Evolutionary conservation across 2,888 invertebrate genomes (phyloP), one percentile per base, ranked within the genome.

Genomic region (Drosophila longiperda): DNA sequence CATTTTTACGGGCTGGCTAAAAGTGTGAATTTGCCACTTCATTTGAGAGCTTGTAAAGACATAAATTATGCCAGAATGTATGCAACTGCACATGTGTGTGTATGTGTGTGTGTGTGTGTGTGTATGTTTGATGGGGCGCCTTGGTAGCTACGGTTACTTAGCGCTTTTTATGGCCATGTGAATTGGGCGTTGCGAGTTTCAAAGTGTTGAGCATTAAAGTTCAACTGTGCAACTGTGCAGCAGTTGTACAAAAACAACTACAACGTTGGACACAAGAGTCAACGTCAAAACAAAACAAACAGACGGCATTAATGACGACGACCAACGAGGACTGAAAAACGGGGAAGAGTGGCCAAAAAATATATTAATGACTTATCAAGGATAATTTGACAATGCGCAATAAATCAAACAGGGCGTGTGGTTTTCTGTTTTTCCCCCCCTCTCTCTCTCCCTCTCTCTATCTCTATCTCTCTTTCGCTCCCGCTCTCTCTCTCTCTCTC

Each of bases 291-390:
- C 81, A 80, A 82, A 82, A 63, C 73, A 79, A 70, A 73, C 75
- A 74, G 67, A 73, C 65, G 73, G 74, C 72, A 73, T 78, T 82
- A 80, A 66, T 73, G 75, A 78, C 62, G 73, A 64, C 50, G 48
- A 52, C 53, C 9, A 42, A 33, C 49, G 53, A n/a, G 65, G 48
- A 52, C 45, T 33, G 40, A 38, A 36, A 36, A 32, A 29, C 42
- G 55, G 26, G 26, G 55, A 59, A 71, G 71, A 75, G 77, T 83
- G 85, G 78, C 85, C 89, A 82, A 82, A 85, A 89, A 87, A 82
- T 80, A 92, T 92, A 92, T 92, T 92, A 92, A 92, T 92, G 92
- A 92, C 93, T 91, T 92, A 92, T 92, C 92, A 92, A 92, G 93
- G 92, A 92, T 92, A 92, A 92, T 92, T 92, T 92, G 93, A 92